phyloP scores from a whole-genome alignment of 2,888 invertebrate species.

The Ormyrus thymus region DNA sequence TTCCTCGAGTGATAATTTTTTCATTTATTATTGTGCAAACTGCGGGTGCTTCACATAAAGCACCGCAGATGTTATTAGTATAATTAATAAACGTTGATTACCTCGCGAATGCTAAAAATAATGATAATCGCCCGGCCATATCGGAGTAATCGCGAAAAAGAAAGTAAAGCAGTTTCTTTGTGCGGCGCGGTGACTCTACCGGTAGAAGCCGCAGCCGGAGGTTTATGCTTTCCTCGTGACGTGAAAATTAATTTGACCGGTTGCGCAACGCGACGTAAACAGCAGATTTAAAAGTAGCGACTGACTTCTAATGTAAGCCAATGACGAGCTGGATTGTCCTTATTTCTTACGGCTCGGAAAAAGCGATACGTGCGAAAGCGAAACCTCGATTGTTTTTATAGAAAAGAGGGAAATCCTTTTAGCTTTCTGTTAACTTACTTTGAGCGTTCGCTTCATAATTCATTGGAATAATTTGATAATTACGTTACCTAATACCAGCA shows the following conservation, averaged over 20 bases:
- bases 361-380: constrained; percentile 1
- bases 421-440: no score
- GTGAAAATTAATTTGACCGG: constrained; percentile 54
- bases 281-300: constrained; percentile 27
- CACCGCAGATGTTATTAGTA: not conserved
- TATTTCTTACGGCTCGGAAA: constrained; percentile 1
- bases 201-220: not conserved
- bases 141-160: constrained; percentile 46
- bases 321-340: constrained; percentile 34
- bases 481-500: no score
- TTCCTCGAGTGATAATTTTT: no score
- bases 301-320: constrained; percentile 13
- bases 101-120: constrained; percentile 13
- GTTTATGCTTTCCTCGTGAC: constrained; percentile 57
- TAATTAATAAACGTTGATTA: constrained; percentile 35
- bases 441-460: no score
- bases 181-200: constrained; percentile 9
- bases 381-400: not conserved
- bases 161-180: constrained; percentile 51
- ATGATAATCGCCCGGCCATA: constrained; percentile 28
- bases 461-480: no score
- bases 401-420: not conserved
- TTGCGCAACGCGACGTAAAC: constrained; percentile 50
- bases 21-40: not conserved
- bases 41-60: not conserved